These are phyloP conservation scores for Liparis tanakae DNA, from an alignment of 2,797 vertebrate genomes.

Conservation along the genomic window DNA sequence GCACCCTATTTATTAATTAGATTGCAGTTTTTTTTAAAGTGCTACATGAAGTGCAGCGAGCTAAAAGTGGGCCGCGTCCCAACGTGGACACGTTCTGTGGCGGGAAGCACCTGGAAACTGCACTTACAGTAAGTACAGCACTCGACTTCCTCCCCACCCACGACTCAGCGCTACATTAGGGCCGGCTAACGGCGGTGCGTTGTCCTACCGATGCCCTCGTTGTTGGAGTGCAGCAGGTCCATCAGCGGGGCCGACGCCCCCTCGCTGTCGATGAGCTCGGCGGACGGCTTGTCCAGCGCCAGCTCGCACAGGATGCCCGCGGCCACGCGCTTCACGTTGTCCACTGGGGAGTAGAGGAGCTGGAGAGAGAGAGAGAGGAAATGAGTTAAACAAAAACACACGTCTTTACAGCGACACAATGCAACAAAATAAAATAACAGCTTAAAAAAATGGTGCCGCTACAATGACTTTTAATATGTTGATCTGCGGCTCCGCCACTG, in stretches of 20 bases:
- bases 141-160: constrained; percentile 36
- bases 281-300: constrained; percentile 92
- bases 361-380: constrained; percentile 54
- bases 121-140: constrained; percentile 41
- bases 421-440: no score
- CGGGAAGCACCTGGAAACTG: constrained; percentile 27
- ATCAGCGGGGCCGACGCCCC: constrained; percentile 93
- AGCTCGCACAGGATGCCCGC: constrained; percentile 94
- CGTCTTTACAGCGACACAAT: no score
- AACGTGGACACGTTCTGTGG: not conserved
- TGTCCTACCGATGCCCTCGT: constrained; percentile 93
- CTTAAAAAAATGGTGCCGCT: no score
- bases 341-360: constrained; percentile 95
- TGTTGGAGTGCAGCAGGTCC: constrained; percentile 96
- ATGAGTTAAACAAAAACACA: not conserved
- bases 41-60: not conserved
- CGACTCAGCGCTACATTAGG: constrained; percentile 39
- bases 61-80: not conserved
- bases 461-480: no score
- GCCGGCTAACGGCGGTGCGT: constrained; percentile 25
- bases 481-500: no score
- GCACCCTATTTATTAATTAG: not conserved
- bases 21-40: not conserved
- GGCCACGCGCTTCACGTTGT: constrained; percentile 95
- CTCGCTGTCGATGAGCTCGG: constrained; percentile 90